A percentile compares a stretch with the other conserved stretches of the same genome.
These are phyloP conservation scores for Drosophila merina DNA, from an alignment of 2,888 invertebrate genomes.

Conservation along the genomic window DNA sequence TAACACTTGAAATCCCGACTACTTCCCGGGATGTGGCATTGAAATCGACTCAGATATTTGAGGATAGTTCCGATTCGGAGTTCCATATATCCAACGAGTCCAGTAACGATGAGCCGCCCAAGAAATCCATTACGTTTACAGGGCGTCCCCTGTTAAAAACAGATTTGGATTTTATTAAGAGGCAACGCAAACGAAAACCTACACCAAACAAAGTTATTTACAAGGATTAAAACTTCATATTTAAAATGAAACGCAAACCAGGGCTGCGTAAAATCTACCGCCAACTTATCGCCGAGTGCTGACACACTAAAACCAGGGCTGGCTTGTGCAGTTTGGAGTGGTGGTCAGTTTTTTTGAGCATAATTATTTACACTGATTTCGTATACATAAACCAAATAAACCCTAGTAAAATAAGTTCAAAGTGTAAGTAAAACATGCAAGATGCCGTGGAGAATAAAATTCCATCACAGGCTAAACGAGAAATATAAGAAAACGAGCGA, in stretches of 20 bases:
- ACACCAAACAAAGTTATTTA: conserved; percentile 24
- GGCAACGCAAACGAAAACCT: conserved; percentile 45
- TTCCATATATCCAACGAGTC: conserved; percentile 64
- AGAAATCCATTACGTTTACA: conserved; percentile 37
- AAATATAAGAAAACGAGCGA: conserved; percentile 61
- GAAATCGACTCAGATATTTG: conserved; percentile 48
- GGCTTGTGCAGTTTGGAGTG: conserved; percentile 70
- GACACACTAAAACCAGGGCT: conserved; percentile 58
- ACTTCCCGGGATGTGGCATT: conserved; percentile 54
- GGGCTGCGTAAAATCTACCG: conserved; percentile 5
- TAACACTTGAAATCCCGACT: conserved; percentile 21
- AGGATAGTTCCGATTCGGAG: conserved; percentile 58
- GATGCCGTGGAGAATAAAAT: not conserved
- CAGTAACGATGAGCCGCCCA: conserved; percentile 51
- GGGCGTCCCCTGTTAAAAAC: conserved; percentile 44
- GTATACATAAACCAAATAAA: conserved; percentile 70
- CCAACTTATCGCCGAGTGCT: conserved; percentile 50
- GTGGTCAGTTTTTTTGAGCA: conserved; percentile 71
- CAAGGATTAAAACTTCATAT: conserved; percentile 15
- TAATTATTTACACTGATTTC: conserved; percentile 70
- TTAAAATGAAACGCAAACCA: conserved; percentile 51
- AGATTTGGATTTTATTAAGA: conserved; percentile 43
- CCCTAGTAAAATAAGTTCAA: conserved; percentile 61
- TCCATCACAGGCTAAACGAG: conserved; percentile 7
- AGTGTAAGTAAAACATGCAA: conserved; percentile 62